phyloP scores from a whole-genome alignment of 2,888 invertebrate species.

The Saturnia japonica region DNA sequence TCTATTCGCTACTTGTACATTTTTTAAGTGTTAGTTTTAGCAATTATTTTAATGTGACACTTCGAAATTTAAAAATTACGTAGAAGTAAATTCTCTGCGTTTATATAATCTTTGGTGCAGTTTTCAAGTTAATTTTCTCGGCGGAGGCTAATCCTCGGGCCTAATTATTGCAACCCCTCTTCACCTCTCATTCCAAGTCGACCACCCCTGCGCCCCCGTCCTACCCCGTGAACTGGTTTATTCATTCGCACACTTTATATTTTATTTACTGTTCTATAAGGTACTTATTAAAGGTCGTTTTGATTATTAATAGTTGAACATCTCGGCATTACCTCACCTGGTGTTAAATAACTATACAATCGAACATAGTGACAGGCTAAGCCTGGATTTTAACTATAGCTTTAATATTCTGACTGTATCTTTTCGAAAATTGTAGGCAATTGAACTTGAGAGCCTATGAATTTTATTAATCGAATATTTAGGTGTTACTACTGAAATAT shows the following conservation, averaged over 20 bases:
- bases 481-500: too few species aligned
- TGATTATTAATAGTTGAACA: not conserved
- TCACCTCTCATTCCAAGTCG: constrained; percentile 24
- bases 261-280: not conserved
- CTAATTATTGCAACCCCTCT: constrained; percentile 65
- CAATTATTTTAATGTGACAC: too few species aligned
- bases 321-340: not conserved
- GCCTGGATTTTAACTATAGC: not conserved
- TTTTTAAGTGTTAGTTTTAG: too few species aligned
- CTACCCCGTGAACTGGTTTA: constrained; percentile 27
- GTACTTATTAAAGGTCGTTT: not conserved
- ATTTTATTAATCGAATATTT: too few species aligned
- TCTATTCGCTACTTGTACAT: too few species aligned
- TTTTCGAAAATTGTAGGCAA: too few species aligned
- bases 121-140: constrained; percentile 72
- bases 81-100: not conserved
- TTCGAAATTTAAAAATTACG: not conserved
- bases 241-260: constrained; percentile 10
- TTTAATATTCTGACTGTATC: too few species aligned
- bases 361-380: not conserved
- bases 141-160: constrained; percentile 66
- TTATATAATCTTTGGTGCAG: constrained; percentile 13
- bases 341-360: not conserved
- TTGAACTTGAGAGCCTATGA: too few species aligned
- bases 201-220: constrained; percentile 21